phyloP scores from a whole-genome alignment of 2,113 vertebrate genomes.

The Actenoides lindsayi region DNA sequence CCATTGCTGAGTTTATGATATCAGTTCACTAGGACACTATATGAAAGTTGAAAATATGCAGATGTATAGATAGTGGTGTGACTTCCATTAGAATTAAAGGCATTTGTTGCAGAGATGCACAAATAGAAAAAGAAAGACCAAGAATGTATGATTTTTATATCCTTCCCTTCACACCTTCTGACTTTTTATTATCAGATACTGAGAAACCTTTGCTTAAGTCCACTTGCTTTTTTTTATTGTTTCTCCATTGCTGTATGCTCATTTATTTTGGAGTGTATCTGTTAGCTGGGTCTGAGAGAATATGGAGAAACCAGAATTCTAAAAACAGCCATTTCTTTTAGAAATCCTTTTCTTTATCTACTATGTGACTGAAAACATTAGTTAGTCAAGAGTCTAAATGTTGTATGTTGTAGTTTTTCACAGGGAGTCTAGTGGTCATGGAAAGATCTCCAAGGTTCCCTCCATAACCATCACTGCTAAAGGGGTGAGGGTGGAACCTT shows the following conservation, averaged over 20 bases:
- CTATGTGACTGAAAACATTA: not conserved
- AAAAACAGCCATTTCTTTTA: not conserved
- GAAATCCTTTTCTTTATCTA: not conserved
- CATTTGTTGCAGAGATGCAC: not conserved
- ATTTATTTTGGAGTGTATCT: not conserved
- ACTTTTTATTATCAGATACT: not conserved
- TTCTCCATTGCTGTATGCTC: not conserved
- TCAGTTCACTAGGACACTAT: not conserved
- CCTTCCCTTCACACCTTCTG: not conserved
- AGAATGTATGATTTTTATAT: not conserved
- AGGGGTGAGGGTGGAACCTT: not conserved
- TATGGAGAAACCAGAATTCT: not conserved
- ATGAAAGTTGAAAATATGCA: not conserved
- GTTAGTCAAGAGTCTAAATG: not conserved
- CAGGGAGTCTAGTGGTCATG: not conserved
- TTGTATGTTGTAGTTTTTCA: not conserved
- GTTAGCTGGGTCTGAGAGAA: not conserved
- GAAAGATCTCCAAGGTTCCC: not conserved
- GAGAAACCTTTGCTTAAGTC: not conserved
- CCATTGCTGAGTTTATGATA: not conserved
- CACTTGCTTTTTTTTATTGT: not conserved
- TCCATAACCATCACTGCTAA: not conserved
- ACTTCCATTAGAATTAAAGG: not conserved
- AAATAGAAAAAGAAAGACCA: not conserved
- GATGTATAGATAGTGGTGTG: accelerated